These are phyloP conservation scores for Gobionotothen gibberifrons DNA, from an alignment of 2,797 vertebrate genomes.

Conservation along the genomic window DNA sequence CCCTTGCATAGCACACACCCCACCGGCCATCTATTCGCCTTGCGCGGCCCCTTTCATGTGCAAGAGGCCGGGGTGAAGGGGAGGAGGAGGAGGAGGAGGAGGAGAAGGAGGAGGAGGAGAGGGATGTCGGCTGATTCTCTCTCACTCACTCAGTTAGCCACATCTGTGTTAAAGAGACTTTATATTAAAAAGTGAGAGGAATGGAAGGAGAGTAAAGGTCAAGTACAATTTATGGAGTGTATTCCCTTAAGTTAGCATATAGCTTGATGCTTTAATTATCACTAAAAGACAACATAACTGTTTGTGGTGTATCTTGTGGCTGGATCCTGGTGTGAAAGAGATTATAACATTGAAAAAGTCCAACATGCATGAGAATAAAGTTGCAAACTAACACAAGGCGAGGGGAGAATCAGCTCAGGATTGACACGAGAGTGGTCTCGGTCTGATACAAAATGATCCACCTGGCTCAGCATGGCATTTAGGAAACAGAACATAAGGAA, in stretches of 20 bases:
- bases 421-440: slow-evolving; percentile 3
- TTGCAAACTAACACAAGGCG: background rate
- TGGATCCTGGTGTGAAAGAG: background rate
- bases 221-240: background rate
- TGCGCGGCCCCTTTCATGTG: slow-evolving; percentile 80
- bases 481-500: slow-evolving; percentile 48
- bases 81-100: slow-evolving; percentile 62
- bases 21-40: slow-evolving; percentile 73
- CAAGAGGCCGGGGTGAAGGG: slow-evolving; percentile 75
- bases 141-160: slow-evolving; percentile 50
- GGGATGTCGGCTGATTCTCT: slow-evolving; percentile 58
- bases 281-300: background rate
- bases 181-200: slow-evolving; percentile 41
- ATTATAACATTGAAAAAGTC: background rate
- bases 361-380: background rate
- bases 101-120: slow-evolving; percentile 37
- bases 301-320: background rate
- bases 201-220: slow-evolving; percentile 11
- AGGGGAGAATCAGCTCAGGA: slow-evolving; percentile 1
- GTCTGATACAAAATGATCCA: slow-evolving; percentile 14
- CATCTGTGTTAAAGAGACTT: slow-evolving; percentile 67
- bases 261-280: background rate
- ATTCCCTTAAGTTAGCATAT: background rate
- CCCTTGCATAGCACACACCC: slow-evolving; percentile 82
- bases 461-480: slow-evolving; percentile 29